A percentile compares a stretch with the other conserved stretches of the same genome.
phyloP scores from a whole-genome alignment of 2,888 invertebrate species.

The Cephus spinipes region DNA sequence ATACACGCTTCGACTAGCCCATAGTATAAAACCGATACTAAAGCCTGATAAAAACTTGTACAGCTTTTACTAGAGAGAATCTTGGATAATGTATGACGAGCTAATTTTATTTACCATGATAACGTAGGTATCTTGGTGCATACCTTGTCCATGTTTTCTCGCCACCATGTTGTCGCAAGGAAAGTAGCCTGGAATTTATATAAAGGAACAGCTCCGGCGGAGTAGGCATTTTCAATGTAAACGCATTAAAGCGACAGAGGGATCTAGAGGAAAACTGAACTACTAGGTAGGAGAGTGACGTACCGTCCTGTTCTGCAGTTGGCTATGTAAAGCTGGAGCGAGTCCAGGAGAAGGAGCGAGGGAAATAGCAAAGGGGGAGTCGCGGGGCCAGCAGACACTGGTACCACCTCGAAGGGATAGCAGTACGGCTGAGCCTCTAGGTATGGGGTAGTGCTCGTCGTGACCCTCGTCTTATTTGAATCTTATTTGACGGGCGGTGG shows the following conservation, averaged over 20 bases:
- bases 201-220: not conserved
- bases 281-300: conserved; percentile 31
- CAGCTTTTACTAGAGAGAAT: not conserved
- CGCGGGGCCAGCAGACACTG: not conserved
- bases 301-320: conserved; percentile 3
- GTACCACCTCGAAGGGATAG: conserved; percentile 12
- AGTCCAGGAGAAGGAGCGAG: conserved; percentile 5
- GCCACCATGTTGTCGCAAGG: not conserved
- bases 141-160: not conserved
- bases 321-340: conserved; percentile 1
- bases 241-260: conserved; percentile 16
- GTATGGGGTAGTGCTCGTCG: conserved; percentile 7
- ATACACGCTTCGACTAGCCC: not conserved
- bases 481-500: conserved; percentile 50
- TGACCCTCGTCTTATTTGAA: conserved; percentile 49
- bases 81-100: not conserved
- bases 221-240: conserved; percentile 20
- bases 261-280: not conserved
- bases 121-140: not conserved
- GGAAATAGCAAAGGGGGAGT: conserved; percentile 2
- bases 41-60: not conserved
- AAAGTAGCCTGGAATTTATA: not conserved
- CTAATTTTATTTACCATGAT: not conserved
- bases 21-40: not conserved
- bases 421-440: conserved; percentile 1